Percentiles rank a stretch among this genome's conserved stretches.
Evolutionary conservation across 2,113 vertebrate species (phyloP).

Genomic region (Eira barbara): DNA sequence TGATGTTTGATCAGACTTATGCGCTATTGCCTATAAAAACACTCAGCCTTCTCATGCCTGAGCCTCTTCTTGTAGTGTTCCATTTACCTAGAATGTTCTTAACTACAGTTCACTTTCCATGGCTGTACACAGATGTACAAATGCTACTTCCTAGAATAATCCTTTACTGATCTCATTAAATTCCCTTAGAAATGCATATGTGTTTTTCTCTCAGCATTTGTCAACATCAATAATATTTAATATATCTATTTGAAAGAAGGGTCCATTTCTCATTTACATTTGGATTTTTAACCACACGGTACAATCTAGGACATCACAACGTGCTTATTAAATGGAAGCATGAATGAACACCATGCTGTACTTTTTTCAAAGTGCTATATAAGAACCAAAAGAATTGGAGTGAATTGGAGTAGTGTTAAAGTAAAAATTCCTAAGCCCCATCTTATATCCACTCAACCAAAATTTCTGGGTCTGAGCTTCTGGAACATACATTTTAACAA

Average conservation of each 20-base stretch:
- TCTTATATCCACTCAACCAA: neutral
- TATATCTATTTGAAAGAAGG: neutral
- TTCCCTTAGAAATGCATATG: neutral
- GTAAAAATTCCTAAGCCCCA: neutral
- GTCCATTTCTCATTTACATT: neutral
- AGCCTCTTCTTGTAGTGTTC: neutral
- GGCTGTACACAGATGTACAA: neutral
- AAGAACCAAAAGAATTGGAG: neutral
- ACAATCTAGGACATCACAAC: neutral
- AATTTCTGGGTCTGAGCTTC: neutral
- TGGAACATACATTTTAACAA: neutral
- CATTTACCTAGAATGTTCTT: neutral
- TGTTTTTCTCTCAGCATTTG: neutral
- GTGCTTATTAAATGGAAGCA: neutral
- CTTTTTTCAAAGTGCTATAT: neutral
- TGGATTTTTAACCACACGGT: neutral
- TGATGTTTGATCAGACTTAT: neutral
- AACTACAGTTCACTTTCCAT: neutral
- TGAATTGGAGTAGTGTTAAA: neutral
- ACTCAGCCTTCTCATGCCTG: neutral
- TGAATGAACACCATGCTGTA: neutral
- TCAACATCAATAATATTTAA: neutral
- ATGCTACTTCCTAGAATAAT: neutral
- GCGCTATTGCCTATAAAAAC: neutral
- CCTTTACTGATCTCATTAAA: neutral